A percentile compares a stretch with the other conserved stretches of the same genome.
Conservation (phyloP, 2,797 vertebrate genomes). For the Streptopelia turtur region DNA sequence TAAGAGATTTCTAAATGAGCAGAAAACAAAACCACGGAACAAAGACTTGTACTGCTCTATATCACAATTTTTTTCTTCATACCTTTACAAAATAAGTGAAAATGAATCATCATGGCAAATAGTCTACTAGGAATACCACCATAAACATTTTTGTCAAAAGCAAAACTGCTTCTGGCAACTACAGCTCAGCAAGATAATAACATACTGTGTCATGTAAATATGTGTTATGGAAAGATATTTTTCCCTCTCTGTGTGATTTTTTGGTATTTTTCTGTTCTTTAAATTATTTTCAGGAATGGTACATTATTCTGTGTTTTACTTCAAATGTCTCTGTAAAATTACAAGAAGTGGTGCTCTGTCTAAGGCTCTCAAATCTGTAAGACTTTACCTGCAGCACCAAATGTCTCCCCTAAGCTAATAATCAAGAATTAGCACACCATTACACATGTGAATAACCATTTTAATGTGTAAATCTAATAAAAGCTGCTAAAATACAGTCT, state of each 20-base stretch:
- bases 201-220: background rate
- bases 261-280: background rate
- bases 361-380: background rate
- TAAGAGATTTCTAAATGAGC: background rate
- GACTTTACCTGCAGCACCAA: background rate
- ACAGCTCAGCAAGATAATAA: background rate
- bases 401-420: background rate
- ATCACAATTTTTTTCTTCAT: background rate
- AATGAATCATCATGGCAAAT: background rate
- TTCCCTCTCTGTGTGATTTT: background rate
- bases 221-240: background rate
- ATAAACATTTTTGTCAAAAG: background rate
- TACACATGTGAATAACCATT: background rate
- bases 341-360: fast-evolving
- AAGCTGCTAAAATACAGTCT: background rate
- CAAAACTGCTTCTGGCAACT: background rate
- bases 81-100: background rate
- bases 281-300: background rate
- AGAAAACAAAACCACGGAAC: background rate
- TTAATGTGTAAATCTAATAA: background rate
- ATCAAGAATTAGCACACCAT: background rate
- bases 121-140: background rate
- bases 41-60: background rate
- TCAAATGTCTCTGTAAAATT: background rate
- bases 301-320: background rate